Base-by-base conservation (phyloP, 92 coral and sea anemone species). In the Epizoanthus stellaris region DNA sequence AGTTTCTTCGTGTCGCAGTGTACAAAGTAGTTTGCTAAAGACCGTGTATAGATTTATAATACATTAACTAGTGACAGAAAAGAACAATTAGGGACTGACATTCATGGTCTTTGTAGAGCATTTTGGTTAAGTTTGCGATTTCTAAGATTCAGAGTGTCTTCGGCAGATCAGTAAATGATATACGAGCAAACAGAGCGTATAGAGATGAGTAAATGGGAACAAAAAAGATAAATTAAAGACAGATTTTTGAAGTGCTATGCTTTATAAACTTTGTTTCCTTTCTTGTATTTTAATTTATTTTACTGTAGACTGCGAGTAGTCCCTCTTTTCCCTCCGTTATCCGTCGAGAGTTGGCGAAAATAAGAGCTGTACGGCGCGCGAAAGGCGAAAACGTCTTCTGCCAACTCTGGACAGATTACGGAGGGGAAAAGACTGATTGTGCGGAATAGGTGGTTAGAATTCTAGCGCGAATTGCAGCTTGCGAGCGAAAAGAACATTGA, bases 171-270 rank as follows among this genome's bases (percentile, higher is more conserved):
- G 67, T 56, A 74, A 54, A 36, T 39, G 38, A 62, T 76, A 39
- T 61, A 43, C 83, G 17, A 63, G 57, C 70, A 36, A 63, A 45
- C 71, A 21, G 61, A 79, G 25, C 19, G 39, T 63, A 53, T n/a
- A 79, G 58, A 79, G 67, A 63, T 36, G 83, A 73, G 49, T 38
- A 62, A 79, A 63, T 64, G 72, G 83, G 72, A 77, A 77, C 53
- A 42, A 62, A 79, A 63, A 43, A 79, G 83, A 79, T 79, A 79
- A 79, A 79, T 79, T 62, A 79, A 79, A 79, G 81, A 64, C 83
- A 79, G 83, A 62, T 62, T 79, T 79, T 79, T 62, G 83, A 62
- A 79, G 83, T 64, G 40, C 16, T 79, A 64, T 42, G 83, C 83
- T 79, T 79, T 79, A 79, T 79, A 79, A 63, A 62, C 19, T 17